Conservation (phyloP, 1,140 invertebrate species). For the Platyura marginata region DNA sequence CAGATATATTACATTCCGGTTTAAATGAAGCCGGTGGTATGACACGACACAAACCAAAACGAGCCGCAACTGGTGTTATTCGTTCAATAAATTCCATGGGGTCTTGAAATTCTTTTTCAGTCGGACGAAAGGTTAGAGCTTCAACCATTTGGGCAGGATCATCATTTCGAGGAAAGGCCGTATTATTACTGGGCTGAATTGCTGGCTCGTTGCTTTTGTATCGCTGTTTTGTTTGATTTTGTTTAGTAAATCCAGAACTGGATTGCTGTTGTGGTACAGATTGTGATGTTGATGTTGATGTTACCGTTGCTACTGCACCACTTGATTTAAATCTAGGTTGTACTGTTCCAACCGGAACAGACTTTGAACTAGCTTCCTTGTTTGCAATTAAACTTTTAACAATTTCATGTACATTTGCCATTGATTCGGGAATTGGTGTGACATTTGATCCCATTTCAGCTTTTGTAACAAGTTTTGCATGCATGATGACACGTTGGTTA, state of each 20-base stretch:
- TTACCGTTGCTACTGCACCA: slow-evolving; percentile 5
- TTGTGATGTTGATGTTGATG: slow-evolving; percentile 8
- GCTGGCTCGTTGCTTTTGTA: slow-evolving; percentile 21
- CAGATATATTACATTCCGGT: slow-evolving; percentile 70
- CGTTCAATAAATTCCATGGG: slow-evolving; percentile 77
- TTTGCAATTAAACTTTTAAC: slow-evolving; percentile 14
- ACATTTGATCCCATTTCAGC: slow-evolving; percentile 28
- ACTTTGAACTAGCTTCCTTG: slow-evolving; percentile 19
- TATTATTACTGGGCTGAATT: slow-evolving; percentile 30
- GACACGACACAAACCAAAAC: slow-evolving; percentile 75
- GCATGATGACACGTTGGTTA: slow-evolving; percentile 40
- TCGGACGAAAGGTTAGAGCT: slow-evolving; percentile 66
- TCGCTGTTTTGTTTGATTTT: slow-evolving; percentile 9
- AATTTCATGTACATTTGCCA: slow-evolving; percentile 16
- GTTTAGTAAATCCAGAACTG: slow-evolving; percentile 10
- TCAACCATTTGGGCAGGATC: slow-evolving; percentile 45
- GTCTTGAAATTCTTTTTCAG: slow-evolving; percentile 74
- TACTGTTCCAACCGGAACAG: slow-evolving; percentile 33
- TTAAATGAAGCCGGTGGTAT: slow-evolving; percentile 76
- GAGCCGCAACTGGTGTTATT: slow-evolving; percentile 57
- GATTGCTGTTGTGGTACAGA: slow-evolving; percentile 13
- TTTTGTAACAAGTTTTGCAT: slow-evolving; percentile 47
- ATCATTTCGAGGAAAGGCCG: slow-evolving; percentile 30
- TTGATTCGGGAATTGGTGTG: slow-evolving; percentile 17
- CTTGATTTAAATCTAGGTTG: slow-evolving; percentile 30